Conservation (phyloP, 2,797 vertebrate genomes). For the Hylomyscus alleni region DNA sequence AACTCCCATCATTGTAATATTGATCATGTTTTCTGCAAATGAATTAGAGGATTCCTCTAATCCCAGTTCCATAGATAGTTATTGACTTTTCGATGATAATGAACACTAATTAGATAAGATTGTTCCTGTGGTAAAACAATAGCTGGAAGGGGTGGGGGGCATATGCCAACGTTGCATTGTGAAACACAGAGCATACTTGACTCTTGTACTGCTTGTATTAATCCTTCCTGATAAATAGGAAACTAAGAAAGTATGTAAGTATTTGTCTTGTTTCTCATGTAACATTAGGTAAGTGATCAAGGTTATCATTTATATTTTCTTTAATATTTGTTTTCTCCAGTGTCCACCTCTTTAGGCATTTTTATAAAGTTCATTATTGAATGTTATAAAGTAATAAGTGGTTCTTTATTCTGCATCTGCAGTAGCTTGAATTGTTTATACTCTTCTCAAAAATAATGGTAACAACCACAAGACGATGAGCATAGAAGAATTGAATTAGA, state of each 20-base stretch:
- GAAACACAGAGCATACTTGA: conserved; percentile 56
- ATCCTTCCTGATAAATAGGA: conserved; percentile 65
- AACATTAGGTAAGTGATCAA: background rate
- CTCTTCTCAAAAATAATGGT: background rate
- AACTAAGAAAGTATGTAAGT: background rate
- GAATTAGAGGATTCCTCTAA: conserved; percentile 68
- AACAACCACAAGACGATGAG: background rate
- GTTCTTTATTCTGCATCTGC: background rate
- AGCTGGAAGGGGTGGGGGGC: conserved; percentile 29
- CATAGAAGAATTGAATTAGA: background rate
- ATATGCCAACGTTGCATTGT: conserved; percentile 32
- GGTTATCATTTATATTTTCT: background rate
- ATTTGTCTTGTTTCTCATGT: background rate
- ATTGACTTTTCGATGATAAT: conserved; percentile 78
- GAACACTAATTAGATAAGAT: conserved; percentile 83
- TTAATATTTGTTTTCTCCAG: background rate
- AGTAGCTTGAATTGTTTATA: background rate
- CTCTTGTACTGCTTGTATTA: background rate
- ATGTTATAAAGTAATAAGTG: background rate
- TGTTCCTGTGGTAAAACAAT: conserved; percentile 68
- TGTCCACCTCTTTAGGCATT: background rate
- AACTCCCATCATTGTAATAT: conserved; percentile 65
- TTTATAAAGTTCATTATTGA: background rate
- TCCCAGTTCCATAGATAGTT: conserved; percentile 64
- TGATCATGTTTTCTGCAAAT: conserved; percentile 79